These are phyloP conservation scores for Amniataba percoides DNA, from an alignment of 2,797 vertebrate genomes.

Conservation along the genomic window DNA sequence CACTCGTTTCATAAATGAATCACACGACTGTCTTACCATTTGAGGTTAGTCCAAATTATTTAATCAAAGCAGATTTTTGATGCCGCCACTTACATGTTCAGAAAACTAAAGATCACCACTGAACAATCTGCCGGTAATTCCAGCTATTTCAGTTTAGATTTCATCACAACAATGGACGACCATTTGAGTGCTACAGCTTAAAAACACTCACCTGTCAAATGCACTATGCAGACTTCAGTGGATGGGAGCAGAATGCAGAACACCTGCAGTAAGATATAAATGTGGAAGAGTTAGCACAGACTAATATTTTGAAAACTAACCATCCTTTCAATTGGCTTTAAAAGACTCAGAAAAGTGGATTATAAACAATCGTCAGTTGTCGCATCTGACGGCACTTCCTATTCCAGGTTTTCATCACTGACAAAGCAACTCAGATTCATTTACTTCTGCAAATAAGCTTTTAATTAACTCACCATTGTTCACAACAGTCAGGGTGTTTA, in stretches of 20 bases:
- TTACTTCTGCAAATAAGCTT: not conserved
- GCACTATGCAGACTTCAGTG: fast-evolving
- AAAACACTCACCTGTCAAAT: conserved; percentile 21
- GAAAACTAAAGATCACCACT: conserved; percentile 90
- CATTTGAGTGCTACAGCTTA: fast-evolving
- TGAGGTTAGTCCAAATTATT: too few species aligned
- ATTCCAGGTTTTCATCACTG: conserved; percentile 61
- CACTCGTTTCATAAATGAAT: not conserved
- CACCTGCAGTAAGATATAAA: conserved; percentile 18
- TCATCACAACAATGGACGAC: conserved; percentile 45
- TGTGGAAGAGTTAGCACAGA: fast-evolving
- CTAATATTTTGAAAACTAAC: fast-evolving
- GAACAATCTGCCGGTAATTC: conserved; percentile 94
- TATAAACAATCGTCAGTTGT: conserved; percentile 64
- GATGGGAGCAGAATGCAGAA: not conserved
- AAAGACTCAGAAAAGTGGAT: conserved; percentile 37
- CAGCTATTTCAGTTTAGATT: conserved; percentile 80
- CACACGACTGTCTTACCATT: not conserved
- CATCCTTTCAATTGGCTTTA: not conserved
- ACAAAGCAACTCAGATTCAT: not conserved
- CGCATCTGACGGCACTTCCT: conserved; percentile 70
- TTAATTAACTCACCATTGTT: not conserved
- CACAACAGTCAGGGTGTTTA: not conserved
- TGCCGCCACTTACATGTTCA: conserved; percentile 71
- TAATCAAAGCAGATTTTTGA: not conserved